A percentile compares a stretch with the other conserved stretches of the same genome.
These are phyloP conservation scores for Heterochromis multidens DNA, from an alignment of 2,113 vertebrate species.

Conservation along the genomic window DNA sequence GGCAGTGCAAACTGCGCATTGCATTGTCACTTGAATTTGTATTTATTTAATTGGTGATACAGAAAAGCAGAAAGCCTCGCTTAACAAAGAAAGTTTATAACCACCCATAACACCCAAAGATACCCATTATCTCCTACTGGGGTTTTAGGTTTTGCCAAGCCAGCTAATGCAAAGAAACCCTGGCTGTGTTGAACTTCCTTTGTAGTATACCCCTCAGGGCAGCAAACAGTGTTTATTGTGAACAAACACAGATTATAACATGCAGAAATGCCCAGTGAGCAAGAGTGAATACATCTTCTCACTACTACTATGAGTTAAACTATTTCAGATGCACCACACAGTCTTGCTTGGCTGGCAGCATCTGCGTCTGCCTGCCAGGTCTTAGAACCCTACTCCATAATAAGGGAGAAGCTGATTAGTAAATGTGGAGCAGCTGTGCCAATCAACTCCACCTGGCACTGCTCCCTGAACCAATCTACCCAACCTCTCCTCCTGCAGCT, in stretches of 20 bases:
- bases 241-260: neutral
- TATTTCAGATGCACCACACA: neutral
- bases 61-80: neutral
- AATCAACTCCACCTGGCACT: neutral
- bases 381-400: neutral
- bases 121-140: neutral
- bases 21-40: neutral
- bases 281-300: neutral
- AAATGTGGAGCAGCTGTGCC: neutral
- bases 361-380: neutral
- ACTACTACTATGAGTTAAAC: neutral
- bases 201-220: neutral
- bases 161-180: neutral
- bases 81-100: neutral
- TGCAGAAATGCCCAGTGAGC: neutral
- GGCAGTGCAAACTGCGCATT: neutral
- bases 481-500: neutral
- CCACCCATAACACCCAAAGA: fast-evolving
- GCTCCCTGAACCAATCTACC: neutral
- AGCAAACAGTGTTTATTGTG: neutral
- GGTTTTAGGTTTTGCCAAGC: neutral
- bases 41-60: neutral
- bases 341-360: neutral
- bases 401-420: neutral
- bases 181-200: neutral